Percentiles rank a stretch among this genome's conserved stretches.
Conservation (phyloP, 2,888 invertebrate genomes). For the Cephonodes hylas region DNA sequence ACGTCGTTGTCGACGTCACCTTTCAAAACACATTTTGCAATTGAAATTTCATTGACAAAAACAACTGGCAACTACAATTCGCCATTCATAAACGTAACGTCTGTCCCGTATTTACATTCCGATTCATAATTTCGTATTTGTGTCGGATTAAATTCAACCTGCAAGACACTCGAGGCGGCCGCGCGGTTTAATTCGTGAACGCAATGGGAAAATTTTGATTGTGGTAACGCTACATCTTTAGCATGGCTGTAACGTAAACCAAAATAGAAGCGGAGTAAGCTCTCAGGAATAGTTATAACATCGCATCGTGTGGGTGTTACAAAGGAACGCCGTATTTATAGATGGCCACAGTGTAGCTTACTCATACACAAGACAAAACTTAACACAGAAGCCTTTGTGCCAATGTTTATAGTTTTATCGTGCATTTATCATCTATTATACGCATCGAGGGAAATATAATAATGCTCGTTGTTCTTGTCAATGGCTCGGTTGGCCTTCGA, state of each 20-base stretch:
- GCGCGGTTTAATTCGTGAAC: conserved; percentile 13
- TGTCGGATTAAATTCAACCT: background rate
- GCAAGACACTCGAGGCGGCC: background rate
- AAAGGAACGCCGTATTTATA: conserved; percentile 44
- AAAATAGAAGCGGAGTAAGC: conserved; percentile 41
- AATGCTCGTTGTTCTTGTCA: conserved; percentile 13
- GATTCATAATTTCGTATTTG: background rate
- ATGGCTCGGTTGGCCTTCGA: background rate
- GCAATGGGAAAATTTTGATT: conserved; percentile 20
- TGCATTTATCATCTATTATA: conserved; percentile 16
- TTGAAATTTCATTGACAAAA: background rate
- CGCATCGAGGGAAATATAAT: conserved; percentile 15
- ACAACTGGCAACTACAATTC: background rate
- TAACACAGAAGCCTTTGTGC: conserved; percentile 33
- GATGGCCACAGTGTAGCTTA: conserved; percentile 29
- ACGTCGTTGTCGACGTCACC: no score
- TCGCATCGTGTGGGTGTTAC: conserved; percentile 37
- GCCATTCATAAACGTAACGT: background rate
- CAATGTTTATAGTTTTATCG: conserved; percentile 31
- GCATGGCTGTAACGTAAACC: conserved; percentile 27
- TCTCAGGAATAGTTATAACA: conserved; percentile 32
- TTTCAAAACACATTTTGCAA: no score
- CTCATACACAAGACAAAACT: conserved; percentile 29
- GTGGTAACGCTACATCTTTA: conserved; percentile 16
- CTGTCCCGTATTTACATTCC: background rate